Conservation (phyloP, 2,797 vertebrate species). For the Sebastes steindachneri region DNA sequence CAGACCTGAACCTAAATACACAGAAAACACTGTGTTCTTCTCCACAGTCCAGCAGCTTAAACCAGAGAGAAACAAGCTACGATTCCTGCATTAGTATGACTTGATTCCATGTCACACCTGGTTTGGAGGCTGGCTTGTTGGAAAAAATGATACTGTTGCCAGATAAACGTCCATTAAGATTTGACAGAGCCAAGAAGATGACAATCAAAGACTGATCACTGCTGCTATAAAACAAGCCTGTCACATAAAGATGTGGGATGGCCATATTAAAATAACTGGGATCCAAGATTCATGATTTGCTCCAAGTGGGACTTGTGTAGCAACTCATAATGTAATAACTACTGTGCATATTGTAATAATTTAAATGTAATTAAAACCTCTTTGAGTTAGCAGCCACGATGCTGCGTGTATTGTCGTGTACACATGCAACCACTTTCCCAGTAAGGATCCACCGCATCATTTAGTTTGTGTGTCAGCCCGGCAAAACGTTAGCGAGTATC, state of each 20-base stretch:
- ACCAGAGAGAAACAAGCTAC: conserved; percentile 18
- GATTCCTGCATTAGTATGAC: not conserved
- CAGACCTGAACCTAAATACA: conserved; percentile 77
- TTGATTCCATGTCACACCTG: conserved; percentile 24
- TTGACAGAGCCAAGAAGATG: conserved; percentile 15
- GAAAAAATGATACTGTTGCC: conserved; percentile 18
- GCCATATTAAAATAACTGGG: not conserved
- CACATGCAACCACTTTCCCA: too few species aligned
- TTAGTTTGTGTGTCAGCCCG: too few species aligned
- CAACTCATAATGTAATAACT: not conserved
- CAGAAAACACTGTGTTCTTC: conserved; percentile 64
- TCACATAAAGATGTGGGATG: conserved; percentile 34
- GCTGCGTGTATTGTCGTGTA: too few species aligned
- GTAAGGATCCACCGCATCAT: too few species aligned
- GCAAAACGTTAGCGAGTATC: too few species aligned
- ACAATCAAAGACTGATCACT: conserved; percentile 30
- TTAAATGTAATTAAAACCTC: too few species aligned
- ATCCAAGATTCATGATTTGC: conserved; percentile 1
- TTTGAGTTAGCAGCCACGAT: too few species aligned
- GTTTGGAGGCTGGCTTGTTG: conserved; percentile 2
- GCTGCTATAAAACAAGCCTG: conserved; percentile 29
- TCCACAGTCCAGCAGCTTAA: conserved; percentile 14
- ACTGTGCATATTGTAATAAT: not conserved
- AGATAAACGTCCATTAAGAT: conserved; percentile 29
- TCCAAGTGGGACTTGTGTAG: not conserved